Conservation (phyloP, 2,797 vertebrate genomes). For the Oreortyx pictus region DNA sequence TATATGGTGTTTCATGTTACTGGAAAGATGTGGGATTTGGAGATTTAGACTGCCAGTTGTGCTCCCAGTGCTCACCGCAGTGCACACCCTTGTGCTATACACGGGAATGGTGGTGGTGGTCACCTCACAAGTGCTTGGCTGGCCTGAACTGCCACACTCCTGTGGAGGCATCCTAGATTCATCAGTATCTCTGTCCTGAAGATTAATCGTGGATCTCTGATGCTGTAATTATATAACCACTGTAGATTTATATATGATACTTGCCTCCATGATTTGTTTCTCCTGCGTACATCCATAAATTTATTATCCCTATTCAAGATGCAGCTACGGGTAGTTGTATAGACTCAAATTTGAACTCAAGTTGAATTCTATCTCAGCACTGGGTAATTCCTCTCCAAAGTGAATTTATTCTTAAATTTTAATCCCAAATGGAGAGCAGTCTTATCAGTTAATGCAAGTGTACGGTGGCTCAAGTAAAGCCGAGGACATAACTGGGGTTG, state of each 20-base stretch:
- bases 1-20: background rate
- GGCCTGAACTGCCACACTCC: background rate
- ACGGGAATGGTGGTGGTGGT: fast-evolving
- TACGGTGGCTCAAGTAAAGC: background rate
- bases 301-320: background rate
- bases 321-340: background rate
- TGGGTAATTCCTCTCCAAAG: background rate
- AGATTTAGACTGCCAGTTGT: too few relatives aligned
- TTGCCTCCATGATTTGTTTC: conserved; percentile 18
- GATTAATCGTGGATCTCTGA: background rate
- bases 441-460: background rate
- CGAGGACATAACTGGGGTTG: background rate
- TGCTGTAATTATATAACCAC: background rate
- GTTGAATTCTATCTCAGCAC: background rate
- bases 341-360: background rate
- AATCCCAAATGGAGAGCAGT: background rate
- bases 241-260: background rate
- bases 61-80: background rate
- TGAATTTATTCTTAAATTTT: background rate
- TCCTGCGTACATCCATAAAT: background rate
- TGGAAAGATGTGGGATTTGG: too few relatives aligned
- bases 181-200: background rate
- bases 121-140: background rate
- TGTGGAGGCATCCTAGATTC: background rate
- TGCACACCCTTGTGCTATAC: background rate